These are phyloP conservation scores for Archegozetes longisetosus DNA, from an alignment of 1,140 invertebrate genomes.

Conservation along the genomic window DNA sequence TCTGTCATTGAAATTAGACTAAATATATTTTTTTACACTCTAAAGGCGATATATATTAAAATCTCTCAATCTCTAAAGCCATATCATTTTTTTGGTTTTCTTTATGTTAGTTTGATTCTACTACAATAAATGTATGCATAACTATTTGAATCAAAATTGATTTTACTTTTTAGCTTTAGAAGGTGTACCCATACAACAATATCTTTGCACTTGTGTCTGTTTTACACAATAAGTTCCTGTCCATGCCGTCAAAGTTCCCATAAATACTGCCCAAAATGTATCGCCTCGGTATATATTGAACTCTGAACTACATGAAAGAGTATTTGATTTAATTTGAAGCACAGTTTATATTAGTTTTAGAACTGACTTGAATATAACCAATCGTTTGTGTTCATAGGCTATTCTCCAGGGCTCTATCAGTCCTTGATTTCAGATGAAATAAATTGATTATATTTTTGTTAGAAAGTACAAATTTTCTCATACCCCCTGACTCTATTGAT, in stretches of 20 bases:
- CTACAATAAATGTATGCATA: too few relatives aligned
- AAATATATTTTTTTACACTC: too few relatives aligned
- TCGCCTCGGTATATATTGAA: conserved; percentile 14
- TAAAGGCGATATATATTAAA: too few relatives aligned
- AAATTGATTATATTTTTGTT: too few relatives aligned
- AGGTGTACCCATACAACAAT: conserved; percentile 11
- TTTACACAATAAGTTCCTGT: conserved; percentile 13
- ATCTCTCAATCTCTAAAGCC: background rate
- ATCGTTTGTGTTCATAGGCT: conserved; percentile 42
- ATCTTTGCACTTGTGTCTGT: conserved; percentile 19
- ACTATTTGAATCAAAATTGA: too few relatives aligned
- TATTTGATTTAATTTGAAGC: too few relatives aligned
- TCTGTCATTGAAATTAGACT: too few relatives aligned
- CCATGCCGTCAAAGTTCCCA: conserved; percentile 14
- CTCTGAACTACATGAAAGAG: background rate
- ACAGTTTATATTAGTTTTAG: conserved; percentile 3
- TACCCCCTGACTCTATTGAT: conserved; percentile 42
- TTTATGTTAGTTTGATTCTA: background rate
- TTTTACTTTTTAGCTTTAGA: conserved; percentile 15
- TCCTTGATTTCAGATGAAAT: too few relatives aligned
- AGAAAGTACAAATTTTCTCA: too few relatives aligned
- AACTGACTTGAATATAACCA: conserved; percentile 47
- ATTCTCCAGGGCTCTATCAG: conserved; percentile 45
- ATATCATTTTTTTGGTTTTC: background rate
- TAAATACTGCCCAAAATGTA: conserved; percentile 13